Evolutionary conservation across 2,797 vertebrate genomes (phyloP), one percentile per base, ranked within the genome.

Genomic region (Chrysocyon brachyurus): DNA sequence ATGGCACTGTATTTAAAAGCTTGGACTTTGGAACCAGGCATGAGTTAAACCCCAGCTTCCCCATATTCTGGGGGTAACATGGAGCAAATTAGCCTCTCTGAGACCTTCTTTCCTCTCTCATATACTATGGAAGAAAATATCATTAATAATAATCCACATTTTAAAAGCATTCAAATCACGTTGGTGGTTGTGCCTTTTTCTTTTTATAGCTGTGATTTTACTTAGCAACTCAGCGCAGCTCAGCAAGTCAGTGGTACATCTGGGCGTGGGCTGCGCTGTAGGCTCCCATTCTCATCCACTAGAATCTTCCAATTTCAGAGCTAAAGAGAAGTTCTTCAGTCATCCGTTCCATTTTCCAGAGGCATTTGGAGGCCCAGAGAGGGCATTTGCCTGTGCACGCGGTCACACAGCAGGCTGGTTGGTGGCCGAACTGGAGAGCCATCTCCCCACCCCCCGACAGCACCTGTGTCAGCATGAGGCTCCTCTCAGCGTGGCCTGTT

Each of bases 151-250:
- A 86, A 87, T 57, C 49, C 19, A 36, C 2, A 94, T 85, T 91
- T 88, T 52, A 77, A 94, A 84, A 56, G n/a, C 73, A 78, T 49
- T 68, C 46, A 46, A 81, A 46, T 77, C 31, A 33, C 24, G 81
- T 91, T 33, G 72, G n/a, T 83, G 17, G 12, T 2, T 83, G 93
- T 82, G 83, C 81, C 0, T 1, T 63, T 89, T 94, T 54, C 26
- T 91, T 85, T 93, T 82, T 59, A 81, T 66, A 84, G 96, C 75
- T 93, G 11, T 87, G 40, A 40, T 95, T 93, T 97, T 95, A 79
- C 59, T 61, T 91, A 82, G 87, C 66, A 87, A 5, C 66, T 94
- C 87, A 24, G 49, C 3, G 77, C 81, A 49, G n/a, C 90, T 72
- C 75, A 33, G 64, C n/a, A 36, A 31, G 46, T 83, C 31, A n/a